These are phyloP conservation scores for Periophthalmus modestus DNA, from an alignment of 2,113 vertebrate species.

Conservation along the genomic window DNA sequence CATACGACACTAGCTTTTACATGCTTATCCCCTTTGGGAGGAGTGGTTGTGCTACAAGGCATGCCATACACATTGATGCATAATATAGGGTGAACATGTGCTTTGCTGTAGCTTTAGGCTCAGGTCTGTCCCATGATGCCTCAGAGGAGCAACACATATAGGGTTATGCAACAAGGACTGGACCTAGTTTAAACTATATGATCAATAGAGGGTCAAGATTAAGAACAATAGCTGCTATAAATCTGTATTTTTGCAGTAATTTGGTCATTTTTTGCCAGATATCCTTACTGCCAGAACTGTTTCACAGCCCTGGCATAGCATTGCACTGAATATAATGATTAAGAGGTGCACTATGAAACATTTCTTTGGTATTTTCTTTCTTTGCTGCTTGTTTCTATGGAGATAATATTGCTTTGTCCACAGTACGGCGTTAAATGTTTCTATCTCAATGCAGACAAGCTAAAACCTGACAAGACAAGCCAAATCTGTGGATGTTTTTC, in stretches of 20 bases:
- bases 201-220: slow-evolving; percentile 23
- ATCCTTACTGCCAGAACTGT: no score
- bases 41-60: not conserved
- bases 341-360: no score
- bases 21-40: not conserved
- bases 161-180: slow-evolving; percentile 16
- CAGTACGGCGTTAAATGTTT: no score
- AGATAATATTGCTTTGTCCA: no score
- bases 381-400: no score
- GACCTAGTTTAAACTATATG: slow-evolving; percentile 39
- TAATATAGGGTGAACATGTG: slow-evolving; percentile 6
- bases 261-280: not conserved
- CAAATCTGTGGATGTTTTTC: no score
- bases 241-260: not conserved
- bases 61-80: slow-evolving; percentile 4
- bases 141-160: slow-evolving; percentile 2
- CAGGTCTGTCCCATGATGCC: slow-evolving; percentile 7
- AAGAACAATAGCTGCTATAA: not conserved
- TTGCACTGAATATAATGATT: no score
- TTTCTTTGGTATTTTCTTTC: no score
- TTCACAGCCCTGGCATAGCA: no score
- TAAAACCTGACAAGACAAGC: no score
- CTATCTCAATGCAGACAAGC: no score
- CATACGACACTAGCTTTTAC: not conserved
- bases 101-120: slow-evolving; percentile 28